phyloP scores from a whole-genome alignment of 2,113 vertebrate genomes.

The Regulus satrapa region DNA sequence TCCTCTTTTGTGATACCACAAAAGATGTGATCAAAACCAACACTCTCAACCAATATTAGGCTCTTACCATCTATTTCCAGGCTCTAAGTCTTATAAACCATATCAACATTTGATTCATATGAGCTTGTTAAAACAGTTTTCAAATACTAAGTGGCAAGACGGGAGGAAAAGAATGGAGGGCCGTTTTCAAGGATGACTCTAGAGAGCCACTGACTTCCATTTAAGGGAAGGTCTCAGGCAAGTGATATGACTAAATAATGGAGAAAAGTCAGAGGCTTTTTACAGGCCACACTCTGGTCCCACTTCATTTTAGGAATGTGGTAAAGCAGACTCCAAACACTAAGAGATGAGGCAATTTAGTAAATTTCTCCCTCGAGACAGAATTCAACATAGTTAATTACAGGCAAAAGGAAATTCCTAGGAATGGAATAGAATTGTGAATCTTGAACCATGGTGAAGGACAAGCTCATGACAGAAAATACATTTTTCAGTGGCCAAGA shows the following conservation, averaged over 20 bases:
- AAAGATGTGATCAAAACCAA: neutral
- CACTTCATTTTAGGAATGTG: neutral
- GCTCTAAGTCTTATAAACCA: neutral
- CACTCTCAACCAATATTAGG: neutral
- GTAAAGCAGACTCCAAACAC: neutral
- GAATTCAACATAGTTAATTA: neutral
- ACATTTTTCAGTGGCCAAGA: neutral
- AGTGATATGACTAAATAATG: neutral
- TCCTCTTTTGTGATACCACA: neutral
- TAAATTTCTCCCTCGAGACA: neutral
- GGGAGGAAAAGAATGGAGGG: neutral
- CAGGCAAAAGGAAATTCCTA: neutral
- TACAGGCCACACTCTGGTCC: neutral
- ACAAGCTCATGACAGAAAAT: neutral
- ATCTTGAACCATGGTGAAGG: neutral
- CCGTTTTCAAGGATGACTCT: neutral
- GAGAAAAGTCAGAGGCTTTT: neutral
- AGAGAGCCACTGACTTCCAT: neutral
- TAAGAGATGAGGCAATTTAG: neutral
- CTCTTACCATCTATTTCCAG: neutral
- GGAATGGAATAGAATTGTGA: neutral
- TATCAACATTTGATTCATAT: neutral
- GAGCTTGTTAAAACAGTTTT: neutral
- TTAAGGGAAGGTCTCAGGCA: neutral
- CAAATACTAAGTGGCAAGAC: neutral